Evolutionary conservation across 2,888 invertebrate species (phyloP).

Genomic region (Limnephilus lunatus): DNA sequence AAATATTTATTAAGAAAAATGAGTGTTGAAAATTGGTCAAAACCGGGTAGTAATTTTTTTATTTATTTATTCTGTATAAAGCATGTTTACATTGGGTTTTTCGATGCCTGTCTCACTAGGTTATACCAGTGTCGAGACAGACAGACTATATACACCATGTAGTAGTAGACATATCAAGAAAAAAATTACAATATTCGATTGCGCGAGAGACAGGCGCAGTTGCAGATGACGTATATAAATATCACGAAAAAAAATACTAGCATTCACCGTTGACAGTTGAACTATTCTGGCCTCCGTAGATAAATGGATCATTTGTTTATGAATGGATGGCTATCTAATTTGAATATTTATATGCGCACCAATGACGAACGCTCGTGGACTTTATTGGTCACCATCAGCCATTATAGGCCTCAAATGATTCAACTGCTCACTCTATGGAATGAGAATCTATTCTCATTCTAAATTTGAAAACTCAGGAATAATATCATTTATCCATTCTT

Average conservation of each 20-base stretch:
- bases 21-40: background rate
- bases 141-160: background rate
- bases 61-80: too few relatives aligned
- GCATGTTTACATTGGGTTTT: too few relatives aligned
- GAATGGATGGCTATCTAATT: constrained; percentile 61
- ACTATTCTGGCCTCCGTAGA: constrained; percentile 22
- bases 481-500: background rate
- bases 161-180: background rate
- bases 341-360: constrained; percentile 62
- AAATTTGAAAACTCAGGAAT: constrained; percentile 5
- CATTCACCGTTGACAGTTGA: background rate
- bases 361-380: constrained; percentile 48
- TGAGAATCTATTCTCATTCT: background rate
- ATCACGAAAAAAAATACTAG: background rate
- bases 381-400: constrained; percentile 48
- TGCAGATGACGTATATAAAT: background rate
- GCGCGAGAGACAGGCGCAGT: background rate
- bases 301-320: constrained; percentile 60
- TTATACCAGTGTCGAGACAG: too few relatives aligned
- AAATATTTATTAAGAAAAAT: too few relatives aligned
- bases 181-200: background rate
- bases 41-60: background rate
- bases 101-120: too few relatives aligned
- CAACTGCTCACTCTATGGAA: background rate
- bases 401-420: constrained; percentile 22